Base-by-base conservation (phyloP, 1,140 invertebrate species). In the Agrilus planipennis region DNA sequence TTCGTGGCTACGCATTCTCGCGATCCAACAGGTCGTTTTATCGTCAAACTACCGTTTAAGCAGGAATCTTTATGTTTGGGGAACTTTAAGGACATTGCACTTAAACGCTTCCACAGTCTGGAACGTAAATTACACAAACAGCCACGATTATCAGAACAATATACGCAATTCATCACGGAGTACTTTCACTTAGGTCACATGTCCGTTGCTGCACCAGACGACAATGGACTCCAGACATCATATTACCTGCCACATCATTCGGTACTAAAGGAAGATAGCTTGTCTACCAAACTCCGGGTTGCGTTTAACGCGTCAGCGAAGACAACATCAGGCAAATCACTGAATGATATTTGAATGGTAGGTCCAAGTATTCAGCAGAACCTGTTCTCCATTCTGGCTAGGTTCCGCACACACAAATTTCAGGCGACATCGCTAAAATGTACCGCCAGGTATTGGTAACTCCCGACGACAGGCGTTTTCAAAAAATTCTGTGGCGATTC, bases 401-500 rank as follows among this genome's bases (percentile, higher is more conserved):
- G 61, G 32, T 68, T 63, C 52, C 32, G 65, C 20, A 43, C 38
- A 20, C 51, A 61, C 36, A 43, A 34, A 19, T 38, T 57, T 43
- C 47, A 12, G 55, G 54, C 11, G 65, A 67, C 41, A 52, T 65
- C 2, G 45, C 46, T 9, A 57, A 65, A 43, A 61, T 62, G 49
- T 67, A 61, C 34, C 32, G 56, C 6, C 58, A 64, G 41, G 46
- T 64, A 18, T 16, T 15, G 9, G 25, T 42, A 12, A 16, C 12
- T 42, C 14, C 46, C 7, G 40, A 55, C 32, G 46, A 63, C 20
- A 44, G 23, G 30, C 44, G 58, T 28, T 60, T 52, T 27, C 63
- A 67, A 30, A 43, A 60, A 44, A 58, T 69, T 21, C 19, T 67
- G 1, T 68, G 66, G 63, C 35, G 60, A 27, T 3, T 23, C 7